phyloP scores from a whole-genome alignment of 2,113 vertebrate species.

The Pluvialis apricaria region DNA sequence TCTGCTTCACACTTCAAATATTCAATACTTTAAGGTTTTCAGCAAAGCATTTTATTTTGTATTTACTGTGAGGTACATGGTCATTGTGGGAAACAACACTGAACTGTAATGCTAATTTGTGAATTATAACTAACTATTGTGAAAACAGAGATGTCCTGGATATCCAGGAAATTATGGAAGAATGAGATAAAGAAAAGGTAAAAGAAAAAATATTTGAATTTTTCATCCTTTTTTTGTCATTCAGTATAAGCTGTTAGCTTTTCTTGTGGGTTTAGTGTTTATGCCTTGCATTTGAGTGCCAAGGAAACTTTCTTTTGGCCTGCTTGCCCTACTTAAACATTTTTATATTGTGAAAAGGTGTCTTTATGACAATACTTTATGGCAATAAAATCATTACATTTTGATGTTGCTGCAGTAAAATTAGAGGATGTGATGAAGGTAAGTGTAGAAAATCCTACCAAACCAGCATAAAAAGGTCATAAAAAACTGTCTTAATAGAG shows the following conservation, averaged over 20 bases:
- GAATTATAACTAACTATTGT: not conserved
- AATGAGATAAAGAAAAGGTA: not conserved
- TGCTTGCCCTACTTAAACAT: not conserved
- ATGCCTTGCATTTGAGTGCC: not conserved
- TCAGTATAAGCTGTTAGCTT: not conserved
- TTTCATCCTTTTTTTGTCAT: not conserved
- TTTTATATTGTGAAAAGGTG: not conserved
- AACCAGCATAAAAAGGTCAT: conserved; percentile 21
- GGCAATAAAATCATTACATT: conserved; percentile 5
- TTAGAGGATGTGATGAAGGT: conserved; percentile 16
- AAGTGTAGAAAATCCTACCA: conserved; percentile 35
- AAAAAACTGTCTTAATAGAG: conserved; percentile 19
- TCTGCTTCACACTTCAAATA: not conserved
- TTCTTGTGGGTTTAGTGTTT: not conserved
- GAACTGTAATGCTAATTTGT: not conserved
- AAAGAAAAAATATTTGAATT: not conserved
- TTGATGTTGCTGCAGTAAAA: conserved; percentile 41
- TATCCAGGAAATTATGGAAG: not conserved
- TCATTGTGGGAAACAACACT: not conserved
- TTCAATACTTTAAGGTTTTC: not conserved
- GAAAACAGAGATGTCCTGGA: not conserved
- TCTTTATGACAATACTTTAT: conserved; percentile 29
- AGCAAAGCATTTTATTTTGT: not conserved
- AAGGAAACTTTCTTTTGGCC: not conserved
- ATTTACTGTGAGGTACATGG: not conserved